A percentile compares a stretch with the other conserved stretches of the same genome.
Conservation (phyloP, 2,888 invertebrate genomes). For the Napeogenes sylphis region DNA sequence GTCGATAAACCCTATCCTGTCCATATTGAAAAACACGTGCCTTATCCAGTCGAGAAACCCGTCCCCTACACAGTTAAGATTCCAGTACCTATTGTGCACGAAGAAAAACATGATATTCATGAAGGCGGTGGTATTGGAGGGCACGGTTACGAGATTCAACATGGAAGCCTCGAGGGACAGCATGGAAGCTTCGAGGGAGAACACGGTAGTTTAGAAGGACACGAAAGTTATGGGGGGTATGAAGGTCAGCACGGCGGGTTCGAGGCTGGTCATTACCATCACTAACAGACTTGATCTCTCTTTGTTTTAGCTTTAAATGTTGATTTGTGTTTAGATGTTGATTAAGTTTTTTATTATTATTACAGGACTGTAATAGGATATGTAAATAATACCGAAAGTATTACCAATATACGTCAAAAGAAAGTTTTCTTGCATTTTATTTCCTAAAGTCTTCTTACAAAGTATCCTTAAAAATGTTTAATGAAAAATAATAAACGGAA, state of each 20-base stretch:
- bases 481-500: not conserved
- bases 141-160: slow-evolving; percentile 23
- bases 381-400: slow-evolving; percentile 73
- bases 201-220: not conserved
- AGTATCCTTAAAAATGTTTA: not conserved
- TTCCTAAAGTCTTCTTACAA: not conserved
- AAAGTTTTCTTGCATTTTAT: slow-evolving; percentile 13
- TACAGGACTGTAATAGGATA: slow-evolving; percentile 45
- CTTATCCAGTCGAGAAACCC: slow-evolving; percentile 81
- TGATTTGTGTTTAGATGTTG: slow-evolving; percentile 67
- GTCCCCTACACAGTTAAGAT: slow-evolving; percentile 85
- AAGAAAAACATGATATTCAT: slow-evolving; percentile 51
- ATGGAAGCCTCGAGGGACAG: slow-evolving; percentile 35
- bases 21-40: slow-evolving; percentile 82
- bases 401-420: slow-evolving; percentile 55
- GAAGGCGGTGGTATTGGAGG: slow-evolving; percentile 30
- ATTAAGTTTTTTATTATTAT: slow-evolving; percentile 53
- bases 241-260: slow-evolving; percentile 31
- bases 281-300: slow-evolving; percentile 74
- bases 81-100: slow-evolving; percentile 80
- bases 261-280: slow-evolving; percentile 36
- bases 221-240: slow-evolving; percentile 27
- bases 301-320: slow-evolving; percentile 71
- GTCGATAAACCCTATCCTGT: slow-evolving; percentile 79
- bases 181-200: slow-evolving; percentile 32